Percentiles rank a stretch among this genome's conserved stretches.
Evolutionary conservation across 30 jellyfish, hydroid and myxozoan genomes (phyloP).

Genomic region (Pseudorhiza aurosa): DNA sequence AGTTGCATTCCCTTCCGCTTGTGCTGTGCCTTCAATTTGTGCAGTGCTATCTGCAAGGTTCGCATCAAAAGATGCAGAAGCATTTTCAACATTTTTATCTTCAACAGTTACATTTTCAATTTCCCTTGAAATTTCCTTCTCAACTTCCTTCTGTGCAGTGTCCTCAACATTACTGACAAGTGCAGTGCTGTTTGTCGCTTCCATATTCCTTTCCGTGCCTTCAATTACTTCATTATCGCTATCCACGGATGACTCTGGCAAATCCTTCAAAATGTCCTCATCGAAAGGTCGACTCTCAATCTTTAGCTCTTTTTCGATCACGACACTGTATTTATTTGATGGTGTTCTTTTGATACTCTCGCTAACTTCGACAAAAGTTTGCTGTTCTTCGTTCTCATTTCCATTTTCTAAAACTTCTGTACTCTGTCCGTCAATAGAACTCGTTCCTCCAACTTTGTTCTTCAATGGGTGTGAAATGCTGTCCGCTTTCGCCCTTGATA

Average conservation of each 20-base stretch:
- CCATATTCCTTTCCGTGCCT: slow-evolving; percentile 1
- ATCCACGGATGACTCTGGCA: slow-evolving; percentile 75
- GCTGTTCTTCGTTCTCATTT: background rate
- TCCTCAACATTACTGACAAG: background rate
- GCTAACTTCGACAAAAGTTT: slow-evolving; percentile 1
- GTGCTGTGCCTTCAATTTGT: background rate
- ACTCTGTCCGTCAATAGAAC: background rate
- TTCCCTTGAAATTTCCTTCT: background rate
- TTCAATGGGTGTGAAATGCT: background rate
- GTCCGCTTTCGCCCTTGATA: background rate
- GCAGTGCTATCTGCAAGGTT: background rate
- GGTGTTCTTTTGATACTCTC: background rate
- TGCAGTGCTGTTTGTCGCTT: background rate
- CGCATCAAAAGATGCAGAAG: too few relatives aligned
- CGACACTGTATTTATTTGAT: background rate
- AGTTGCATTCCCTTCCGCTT: background rate
- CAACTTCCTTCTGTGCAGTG: background rate
- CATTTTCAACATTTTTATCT: background rate
- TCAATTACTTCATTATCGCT: slow-evolving; percentile 55
- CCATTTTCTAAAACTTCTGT: slow-evolving; percentile 5
- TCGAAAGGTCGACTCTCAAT: slow-evolving; percentile 24
- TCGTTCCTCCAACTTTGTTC: background rate
- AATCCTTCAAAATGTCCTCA: slow-evolving; percentile 39
- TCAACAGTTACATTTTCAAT: background rate
- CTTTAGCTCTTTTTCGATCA: slow-evolving; percentile 7